Evolutionary conservation across 2,113 vertebrate species (phyloP), one percentile per base, ranked within the genome.

Genomic region (Microcebus murinus): DNA sequence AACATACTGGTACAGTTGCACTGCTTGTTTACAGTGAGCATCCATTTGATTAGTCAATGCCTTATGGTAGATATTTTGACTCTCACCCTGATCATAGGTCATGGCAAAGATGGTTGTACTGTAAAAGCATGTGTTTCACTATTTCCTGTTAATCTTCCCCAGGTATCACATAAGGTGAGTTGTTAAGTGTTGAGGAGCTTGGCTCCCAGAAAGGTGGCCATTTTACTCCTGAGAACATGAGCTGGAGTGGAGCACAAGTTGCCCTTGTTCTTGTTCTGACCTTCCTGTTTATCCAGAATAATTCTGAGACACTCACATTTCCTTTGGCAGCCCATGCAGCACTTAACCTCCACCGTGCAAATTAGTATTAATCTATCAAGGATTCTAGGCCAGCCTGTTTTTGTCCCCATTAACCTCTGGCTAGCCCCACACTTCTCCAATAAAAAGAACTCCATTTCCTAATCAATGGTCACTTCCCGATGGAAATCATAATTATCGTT

Each of bases 361-460:
- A 97, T 97, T 57, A 96, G 84, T 90, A 95, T 91, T 87, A 89
- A 91, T 96, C 97, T 96, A 96, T 98, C 94, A 97, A 97, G 93
- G 83, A 96, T 97, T 97, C 95, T 45, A 97, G 93, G 89, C 93
- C 90, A 96, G 94, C 18, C 91, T 93, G 91, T 82, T 94, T 96
- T 96, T 95, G 95, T 98, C 95, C 95, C 97, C 96, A 98, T 98
- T 98, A 98, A 98, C 97, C 94, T 98, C 92, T 98, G 95, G 96
- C 93, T 97, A 97, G 97, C 83, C 95, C 93, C 90, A 95, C 90
- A 93, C 65, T 96, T 89, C 80, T 94, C 93, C 96, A 96, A 97
- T 97, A 97, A 97, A 97, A 92, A 91, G 87, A 95, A 73, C 65
- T 97, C 91, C 94, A 96, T 97, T 93, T 98, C 83, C 86, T 96